Conservation (phyloP, 2,888 invertebrate species). For the Troides aeacus region DNA sequence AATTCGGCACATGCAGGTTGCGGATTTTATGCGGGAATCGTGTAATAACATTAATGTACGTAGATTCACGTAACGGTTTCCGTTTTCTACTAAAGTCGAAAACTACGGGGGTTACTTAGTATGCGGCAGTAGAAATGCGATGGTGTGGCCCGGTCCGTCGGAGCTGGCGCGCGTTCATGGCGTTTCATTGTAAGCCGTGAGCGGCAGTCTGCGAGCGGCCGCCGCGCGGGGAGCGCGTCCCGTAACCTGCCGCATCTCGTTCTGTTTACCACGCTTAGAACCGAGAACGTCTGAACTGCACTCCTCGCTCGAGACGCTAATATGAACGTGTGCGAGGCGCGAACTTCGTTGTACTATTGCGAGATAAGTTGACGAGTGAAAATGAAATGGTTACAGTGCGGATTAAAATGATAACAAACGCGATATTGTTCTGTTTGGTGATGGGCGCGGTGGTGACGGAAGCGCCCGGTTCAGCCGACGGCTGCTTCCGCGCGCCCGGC, state of each 20-base stretch:
- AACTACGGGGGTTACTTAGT: conserved; percentile 71
- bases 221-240: conserved; percentile 67
- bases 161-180: conserved; percentile 66
- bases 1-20: conserved; percentile 20
- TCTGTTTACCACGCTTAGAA: conserved; percentile 57
- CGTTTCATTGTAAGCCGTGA: conserved; percentile 56
- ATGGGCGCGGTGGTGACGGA: conserved; percentile 77
- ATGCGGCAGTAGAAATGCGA: conserved; percentile 69
- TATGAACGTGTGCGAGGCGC: conserved; percentile 59
- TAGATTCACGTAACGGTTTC: conserved; percentile 73
- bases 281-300: conserved; percentile 56
- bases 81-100: conserved; percentile 64
- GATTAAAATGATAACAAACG: conserved; percentile 76
- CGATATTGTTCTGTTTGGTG: conserved; percentile 77
- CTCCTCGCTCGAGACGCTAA: conserved; percentile 55
- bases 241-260: conserved; percentile 41
- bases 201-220: conserved; percentile 73
- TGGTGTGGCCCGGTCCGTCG: conserved; percentile 49
- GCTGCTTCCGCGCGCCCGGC: conserved; percentile 69
- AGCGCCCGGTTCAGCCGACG: conserved; percentile 72
- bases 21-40: conserved; percentile 31
- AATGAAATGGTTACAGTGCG: conserved; percentile 77
- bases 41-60: conserved; percentile 60
- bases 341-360: conserved; percentile 59
- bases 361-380: conserved; percentile 66